Evolutionary conservation across 2,797 vertebrate species (phyloP).

Genomic region (Nothura maculosa): DNA sequence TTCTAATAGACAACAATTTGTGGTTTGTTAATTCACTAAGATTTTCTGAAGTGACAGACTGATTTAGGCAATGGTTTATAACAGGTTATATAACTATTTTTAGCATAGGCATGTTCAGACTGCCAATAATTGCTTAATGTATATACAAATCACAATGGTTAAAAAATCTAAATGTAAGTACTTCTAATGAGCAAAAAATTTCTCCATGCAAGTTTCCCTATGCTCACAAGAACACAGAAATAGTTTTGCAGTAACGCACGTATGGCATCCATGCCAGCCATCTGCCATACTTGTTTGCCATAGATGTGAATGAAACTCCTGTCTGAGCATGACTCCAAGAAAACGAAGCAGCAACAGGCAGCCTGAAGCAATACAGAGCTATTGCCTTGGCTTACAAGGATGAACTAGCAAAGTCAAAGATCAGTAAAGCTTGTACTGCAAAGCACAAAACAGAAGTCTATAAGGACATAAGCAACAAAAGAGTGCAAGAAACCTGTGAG

Average conservation of each 20-base stretch:
- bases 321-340: background rate
- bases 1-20: background rate
- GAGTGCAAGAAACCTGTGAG: background rate
- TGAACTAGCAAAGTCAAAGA: background rate
- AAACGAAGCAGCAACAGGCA: background rate
- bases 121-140: background rate
- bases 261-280: background rate
- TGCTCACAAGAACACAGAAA: background rate
- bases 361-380: background rate
- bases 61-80: background rate
- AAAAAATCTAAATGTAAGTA: background rate
- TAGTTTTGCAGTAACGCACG: background rate
- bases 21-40: background rate
- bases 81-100: background rate
- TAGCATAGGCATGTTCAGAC: background rate
- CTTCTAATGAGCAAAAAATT: background rate
- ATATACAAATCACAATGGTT: background rate
- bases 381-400: background rate
- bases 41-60: background rate
- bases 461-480: fast-evolving
- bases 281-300: background rate
- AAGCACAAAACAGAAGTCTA: background rate
- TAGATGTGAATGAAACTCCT: background rate
- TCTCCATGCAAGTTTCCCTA: background rate
- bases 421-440: background rate